Percentiles rank a stretch among this genome's conserved stretches.
Evolutionary conservation across 2,797 vertebrate genomes (phyloP).

Genomic region (Chaetophractus vellerosus): DNA sequence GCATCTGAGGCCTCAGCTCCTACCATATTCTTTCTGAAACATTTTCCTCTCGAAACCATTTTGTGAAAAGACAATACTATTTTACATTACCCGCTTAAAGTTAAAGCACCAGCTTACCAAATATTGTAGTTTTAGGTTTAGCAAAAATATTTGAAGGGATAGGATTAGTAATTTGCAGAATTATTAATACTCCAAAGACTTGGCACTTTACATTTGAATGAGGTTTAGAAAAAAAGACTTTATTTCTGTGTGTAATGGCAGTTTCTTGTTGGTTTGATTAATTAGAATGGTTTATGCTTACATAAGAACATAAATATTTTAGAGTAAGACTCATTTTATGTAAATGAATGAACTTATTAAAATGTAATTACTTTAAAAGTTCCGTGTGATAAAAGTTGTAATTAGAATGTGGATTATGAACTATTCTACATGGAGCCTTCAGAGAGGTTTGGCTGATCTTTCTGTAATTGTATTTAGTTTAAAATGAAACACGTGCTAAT

Average conservation of each 20-base stretch:
- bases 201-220: slow-evolving; percentile 69
- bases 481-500: slow-evolving; percentile 64
- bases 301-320: slow-evolving; percentile 73
- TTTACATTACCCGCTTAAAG: not conserved
- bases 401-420: slow-evolving; percentile 66
- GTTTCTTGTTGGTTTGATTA: slow-evolving; percentile 63
- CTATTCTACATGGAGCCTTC: slow-evolving; percentile 35
- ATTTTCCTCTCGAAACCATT: not conserved
- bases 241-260: slow-evolving; percentile 53
- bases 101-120: not conserved
- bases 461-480: slow-evolving; percentile 57
- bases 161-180: slow-evolving; percentile 58
- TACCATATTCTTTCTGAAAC: not conserved
- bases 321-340: slow-evolving; percentile 71
- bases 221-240: slow-evolving; percentile 67
- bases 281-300: slow-evolving; percentile 74
- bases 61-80: not conserved
- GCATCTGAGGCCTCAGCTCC: not conserved
- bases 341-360: slow-evolving; percentile 78
- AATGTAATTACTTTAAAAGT: slow-evolving; percentile 74
- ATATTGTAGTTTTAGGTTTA: slow-evolving; percentile 62
- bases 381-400: slow-evolving; percentile 73
- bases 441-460: slow-evolving; percentile 63
- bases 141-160: slow-evolving; percentile 66
- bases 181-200: slow-evolving; percentile 37